Conservation (phyloP, 2,797 vertebrate genomes). For the Argyrosomus regius region DNA sequence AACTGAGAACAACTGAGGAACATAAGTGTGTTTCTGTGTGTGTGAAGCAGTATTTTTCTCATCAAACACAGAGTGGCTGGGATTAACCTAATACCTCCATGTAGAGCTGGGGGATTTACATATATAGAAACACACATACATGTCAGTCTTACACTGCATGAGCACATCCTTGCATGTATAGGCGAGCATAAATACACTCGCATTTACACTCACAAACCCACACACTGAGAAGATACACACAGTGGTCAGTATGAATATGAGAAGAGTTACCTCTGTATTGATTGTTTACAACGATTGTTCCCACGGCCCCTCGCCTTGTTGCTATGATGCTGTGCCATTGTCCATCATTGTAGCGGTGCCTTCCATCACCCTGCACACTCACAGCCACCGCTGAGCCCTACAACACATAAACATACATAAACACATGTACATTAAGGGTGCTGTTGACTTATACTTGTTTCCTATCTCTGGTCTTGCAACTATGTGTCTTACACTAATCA, state of each 20-base stretch:
- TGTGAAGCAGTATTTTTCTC: conserved; percentile 76
- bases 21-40: conserved; percentile 20
- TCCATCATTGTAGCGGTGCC: conserved; percentile 88
- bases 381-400: conserved; percentile 92
- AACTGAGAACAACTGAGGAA: conserved; percentile 12
- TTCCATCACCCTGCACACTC: conserved; percentile 87
- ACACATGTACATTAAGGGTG: conserved; percentile 12
- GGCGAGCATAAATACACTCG: conserved; percentile 13
- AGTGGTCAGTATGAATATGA: conserved; percentile 76
- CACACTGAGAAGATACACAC: conserved; percentile 49
- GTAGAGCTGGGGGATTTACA: conserved; percentile 68
- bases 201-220: conserved; percentile 33
- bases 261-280: conserved; percentile 83
- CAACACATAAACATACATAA: conserved; percentile 26
- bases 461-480: neutral
- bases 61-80: conserved; percentile 79
- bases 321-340: conserved; percentile 91
- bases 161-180: conserved; percentile 14
- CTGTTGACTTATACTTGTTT: conserved; percentile 2
- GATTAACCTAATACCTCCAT: conserved; percentile 84
- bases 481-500: conserved; percentile 9
- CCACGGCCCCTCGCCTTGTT: conserved; percentile 88
- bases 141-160: conserved; percentile 15
- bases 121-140: conserved; percentile 41
- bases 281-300: conserved; percentile 89